Percentiles rank a stretch among this genome's conserved stretches.
Conservation (phyloP, 2,888 invertebrate species). For the Ariolimax columbianus region DNA sequence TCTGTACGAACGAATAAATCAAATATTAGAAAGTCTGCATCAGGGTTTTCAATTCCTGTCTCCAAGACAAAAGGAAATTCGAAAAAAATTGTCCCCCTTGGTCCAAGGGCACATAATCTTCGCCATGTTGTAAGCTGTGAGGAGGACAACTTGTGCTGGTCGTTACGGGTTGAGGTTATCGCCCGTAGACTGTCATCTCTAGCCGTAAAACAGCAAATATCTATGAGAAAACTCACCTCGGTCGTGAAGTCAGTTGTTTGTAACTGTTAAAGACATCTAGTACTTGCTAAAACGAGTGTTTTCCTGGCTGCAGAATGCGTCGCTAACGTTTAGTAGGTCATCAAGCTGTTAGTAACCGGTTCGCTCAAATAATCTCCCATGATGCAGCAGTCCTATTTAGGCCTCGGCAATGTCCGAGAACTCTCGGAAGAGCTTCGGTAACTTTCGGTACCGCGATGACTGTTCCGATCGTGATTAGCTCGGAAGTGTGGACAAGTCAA, state of each 20-base stretch:
- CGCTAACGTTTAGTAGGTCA: constrained; percentile 30
- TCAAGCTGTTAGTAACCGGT: constrained; percentile 45
- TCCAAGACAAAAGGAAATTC: constrained; percentile 25
- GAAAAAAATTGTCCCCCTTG: constrained; percentile 54
- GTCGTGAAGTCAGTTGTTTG: background rate
- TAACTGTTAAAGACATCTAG: background rate
- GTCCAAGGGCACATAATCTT: constrained; percentile 56
- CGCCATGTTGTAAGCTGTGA: constrained; percentile 47
- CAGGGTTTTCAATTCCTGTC: background rate
- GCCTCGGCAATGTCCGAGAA: constrained; percentile 32
- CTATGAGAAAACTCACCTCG: constrained; percentile 40
- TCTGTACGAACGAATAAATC: background rate
- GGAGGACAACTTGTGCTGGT: constrained; percentile 45
- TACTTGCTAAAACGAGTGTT: constrained; percentile 1
- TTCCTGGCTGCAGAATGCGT: constrained; percentile 16
- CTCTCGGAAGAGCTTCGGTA: background rate
- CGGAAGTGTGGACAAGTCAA: no score
- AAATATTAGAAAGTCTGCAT: background rate
- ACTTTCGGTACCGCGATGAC: background rate
- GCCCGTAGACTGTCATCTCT: constrained; percentile 54
- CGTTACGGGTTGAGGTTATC: constrained; percentile 55
- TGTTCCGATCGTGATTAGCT: background rate
- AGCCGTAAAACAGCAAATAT: background rate
- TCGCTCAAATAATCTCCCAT: constrained; percentile 45
- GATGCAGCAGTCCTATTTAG: constrained; percentile 43